phyloP scores from a whole-genome alignment of 2,113 vertebrate genomes.

The Rhineura floridana region DNA sequence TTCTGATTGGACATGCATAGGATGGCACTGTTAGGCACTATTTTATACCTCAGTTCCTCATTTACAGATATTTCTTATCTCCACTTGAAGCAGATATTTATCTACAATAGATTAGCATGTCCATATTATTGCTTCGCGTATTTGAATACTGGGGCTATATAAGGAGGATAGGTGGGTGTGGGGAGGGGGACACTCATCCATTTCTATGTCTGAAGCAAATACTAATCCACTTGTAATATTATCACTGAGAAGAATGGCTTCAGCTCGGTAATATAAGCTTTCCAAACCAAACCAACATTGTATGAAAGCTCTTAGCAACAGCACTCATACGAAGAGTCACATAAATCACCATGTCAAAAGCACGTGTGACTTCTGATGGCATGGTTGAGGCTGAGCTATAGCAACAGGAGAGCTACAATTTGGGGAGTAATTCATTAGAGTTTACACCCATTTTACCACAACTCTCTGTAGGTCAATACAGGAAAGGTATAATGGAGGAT shows the following conservation, averaged over 20 bases:
- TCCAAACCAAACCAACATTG: slow-evolving; percentile 18
- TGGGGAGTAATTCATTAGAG: slow-evolving; percentile 18
- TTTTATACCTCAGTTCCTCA: neutral
- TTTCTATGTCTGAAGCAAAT: neutral
- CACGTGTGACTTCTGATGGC: neutral
- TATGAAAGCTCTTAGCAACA: slow-evolving; percentile 23
- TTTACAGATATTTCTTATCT: neutral
- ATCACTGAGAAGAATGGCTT: slow-evolving; percentile 20
- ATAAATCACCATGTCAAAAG: slow-evolving; percentile 33
- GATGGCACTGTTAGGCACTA: neutral
- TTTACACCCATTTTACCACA: slow-evolving; percentile 16
- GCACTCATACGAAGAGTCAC: neutral
- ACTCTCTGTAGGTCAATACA: neutral
- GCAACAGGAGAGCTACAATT: slow-evolving; percentile 9
- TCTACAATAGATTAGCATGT: neutral
- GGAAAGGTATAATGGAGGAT: neutral
- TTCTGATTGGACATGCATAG: no score
- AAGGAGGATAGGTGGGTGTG: neutral
- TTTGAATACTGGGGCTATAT: neutral
- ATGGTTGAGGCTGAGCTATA: neutral
- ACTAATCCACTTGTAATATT: slow-evolving; percentile 30
- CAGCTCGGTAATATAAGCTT: slow-evolving; percentile 6
- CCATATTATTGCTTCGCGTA: neutral
- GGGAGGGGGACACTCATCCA: neutral
- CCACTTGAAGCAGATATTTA: neutral